phyloP scores from a whole-genome alignment of 2,113 vertebrate genomes.

The Nothocercus nigrocapillus region DNA sequence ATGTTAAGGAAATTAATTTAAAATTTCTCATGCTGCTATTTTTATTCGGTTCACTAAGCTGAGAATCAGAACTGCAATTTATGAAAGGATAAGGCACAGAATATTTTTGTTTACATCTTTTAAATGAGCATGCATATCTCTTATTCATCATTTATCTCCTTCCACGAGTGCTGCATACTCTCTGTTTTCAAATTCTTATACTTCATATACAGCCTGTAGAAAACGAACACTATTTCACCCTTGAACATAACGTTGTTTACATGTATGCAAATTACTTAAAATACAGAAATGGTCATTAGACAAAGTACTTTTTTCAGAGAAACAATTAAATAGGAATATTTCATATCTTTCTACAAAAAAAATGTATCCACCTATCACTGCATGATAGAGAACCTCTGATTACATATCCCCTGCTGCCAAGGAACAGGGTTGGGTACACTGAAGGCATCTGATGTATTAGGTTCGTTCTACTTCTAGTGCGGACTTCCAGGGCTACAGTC shows the following conservation, averaged over 20 bases:
- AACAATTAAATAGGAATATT: neutral
- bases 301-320: neutral
- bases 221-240: neutral
- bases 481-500: neutral
- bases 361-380: neutral
- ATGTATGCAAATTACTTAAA: neutral
- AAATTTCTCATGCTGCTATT: neutral
- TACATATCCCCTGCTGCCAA: neutral
- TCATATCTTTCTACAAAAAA: neutral
- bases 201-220: neutral
- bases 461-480: conserved; percentile 28
- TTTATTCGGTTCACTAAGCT: neutral
- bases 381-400: neutral
- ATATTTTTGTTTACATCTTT: neutral
- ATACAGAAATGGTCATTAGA: neutral
- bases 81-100: neutral
- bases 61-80: neutral
- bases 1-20: conserved; percentile 3
- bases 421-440: neutral
- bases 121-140: neutral
- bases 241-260: neutral
- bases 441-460: neutral
- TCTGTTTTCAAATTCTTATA: neutral
- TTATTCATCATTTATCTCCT: neutral
- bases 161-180: neutral